Evolutionary conservation across 2,797 vertebrate genomes (phyloP).

Genomic region (Vultur gryphus): DNA sequence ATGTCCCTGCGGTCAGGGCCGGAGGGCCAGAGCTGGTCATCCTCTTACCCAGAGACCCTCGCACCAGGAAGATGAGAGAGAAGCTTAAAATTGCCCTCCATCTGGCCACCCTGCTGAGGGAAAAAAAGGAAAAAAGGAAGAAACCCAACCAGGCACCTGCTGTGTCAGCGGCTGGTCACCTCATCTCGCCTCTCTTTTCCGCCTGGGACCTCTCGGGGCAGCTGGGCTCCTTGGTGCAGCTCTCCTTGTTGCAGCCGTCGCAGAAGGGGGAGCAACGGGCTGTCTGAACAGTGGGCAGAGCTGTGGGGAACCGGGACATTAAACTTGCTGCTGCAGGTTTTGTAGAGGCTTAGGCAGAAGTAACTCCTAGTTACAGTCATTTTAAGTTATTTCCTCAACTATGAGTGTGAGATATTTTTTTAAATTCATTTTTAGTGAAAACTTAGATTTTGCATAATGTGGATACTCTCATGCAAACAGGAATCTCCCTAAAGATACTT

Average conservation of each 20-base stretch:
- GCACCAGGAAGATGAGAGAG: neutral
- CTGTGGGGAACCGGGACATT: neutral
- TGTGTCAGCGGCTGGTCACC: neutral
- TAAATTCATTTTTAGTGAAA: neutral
- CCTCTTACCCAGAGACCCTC: neutral
- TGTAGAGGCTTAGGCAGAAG: neutral
- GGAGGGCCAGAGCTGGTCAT: neutral
- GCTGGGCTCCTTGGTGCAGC: neutral
- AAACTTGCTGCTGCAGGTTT: neutral
- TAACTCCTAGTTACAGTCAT: neutral
- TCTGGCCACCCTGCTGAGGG: neutral
- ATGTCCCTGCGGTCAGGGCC: rapidly evolving
- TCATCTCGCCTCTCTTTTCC: neutral
- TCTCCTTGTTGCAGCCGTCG: neutral
- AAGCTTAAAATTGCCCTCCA: neutral
- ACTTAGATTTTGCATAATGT: neutral
- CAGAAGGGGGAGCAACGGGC: neutral
- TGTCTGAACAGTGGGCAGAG: neutral
- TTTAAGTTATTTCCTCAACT: neutral
- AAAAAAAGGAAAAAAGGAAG: neutral
- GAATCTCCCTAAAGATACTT: neutral
- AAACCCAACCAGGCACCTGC: neutral
- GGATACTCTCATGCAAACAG: neutral
- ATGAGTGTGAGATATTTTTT: neutral
- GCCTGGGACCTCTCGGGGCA: neutral